phyloP scores from a whole-genome alignment of 2,797 vertebrate species.

The Botia kubotai region DNA sequence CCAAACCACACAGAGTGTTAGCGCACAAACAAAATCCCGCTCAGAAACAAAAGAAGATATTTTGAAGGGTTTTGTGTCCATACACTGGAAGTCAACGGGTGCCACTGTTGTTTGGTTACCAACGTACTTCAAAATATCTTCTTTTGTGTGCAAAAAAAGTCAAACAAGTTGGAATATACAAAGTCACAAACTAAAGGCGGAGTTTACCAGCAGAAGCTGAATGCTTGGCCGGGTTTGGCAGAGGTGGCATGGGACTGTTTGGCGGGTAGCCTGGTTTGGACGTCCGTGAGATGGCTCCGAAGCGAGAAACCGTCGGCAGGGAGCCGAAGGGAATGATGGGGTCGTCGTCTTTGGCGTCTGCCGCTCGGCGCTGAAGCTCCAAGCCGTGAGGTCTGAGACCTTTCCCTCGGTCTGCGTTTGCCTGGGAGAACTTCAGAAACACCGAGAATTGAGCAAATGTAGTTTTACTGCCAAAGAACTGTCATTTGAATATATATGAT shows the following conservation, averaged over 20 bases:
- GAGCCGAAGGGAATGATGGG: conserved; percentile 98
- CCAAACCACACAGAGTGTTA: conserved; percentile 42
- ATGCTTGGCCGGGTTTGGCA: conserved; percentile 80
- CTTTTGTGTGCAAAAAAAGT: no score
- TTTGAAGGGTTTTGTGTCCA: no score
- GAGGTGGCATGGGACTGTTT: conserved; percentile 86
- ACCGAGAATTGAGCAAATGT: not conserved
- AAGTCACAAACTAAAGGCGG: not conserved
- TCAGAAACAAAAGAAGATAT: not conserved
- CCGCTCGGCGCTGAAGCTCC: conserved; percentile 88
- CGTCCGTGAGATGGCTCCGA: conserved; percentile 96
- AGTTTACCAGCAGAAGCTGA: conserved; percentile 73
- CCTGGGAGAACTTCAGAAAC: conserved; percentile 8
- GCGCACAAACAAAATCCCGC: not conserved
- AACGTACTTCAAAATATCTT: no score
- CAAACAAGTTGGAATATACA: not conserved
- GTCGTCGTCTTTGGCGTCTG: conserved; percentile 92
- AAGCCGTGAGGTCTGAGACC: conserved; percentile 85
- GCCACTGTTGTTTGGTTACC: no score
- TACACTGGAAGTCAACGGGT: no score
- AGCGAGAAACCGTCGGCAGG: conserved; percentile 94
- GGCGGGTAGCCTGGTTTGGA: conserved; percentile 94
- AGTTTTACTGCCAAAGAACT: not conserved
- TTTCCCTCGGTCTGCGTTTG: conserved; percentile 89
- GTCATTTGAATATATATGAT: not conserved